Evolutionary conservation across 2,888 invertebrate genomes (phyloP).

Genomic region (Helicoverpa assulta): DNA sequence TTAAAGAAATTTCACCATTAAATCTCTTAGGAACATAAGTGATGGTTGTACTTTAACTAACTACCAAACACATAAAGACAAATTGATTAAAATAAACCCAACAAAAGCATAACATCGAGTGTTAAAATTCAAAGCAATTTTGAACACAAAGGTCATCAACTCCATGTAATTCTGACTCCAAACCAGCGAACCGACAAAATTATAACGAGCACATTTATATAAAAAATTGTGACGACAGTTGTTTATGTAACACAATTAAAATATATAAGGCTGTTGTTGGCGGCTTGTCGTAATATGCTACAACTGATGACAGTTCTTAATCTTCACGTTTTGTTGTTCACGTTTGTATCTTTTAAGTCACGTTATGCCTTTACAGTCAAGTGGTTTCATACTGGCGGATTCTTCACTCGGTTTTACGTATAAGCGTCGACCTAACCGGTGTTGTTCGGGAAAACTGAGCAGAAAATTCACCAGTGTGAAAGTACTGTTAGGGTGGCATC

Average conservation of each 20-base stretch:
- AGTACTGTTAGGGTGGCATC: too few species aligned
- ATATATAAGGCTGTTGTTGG: slow-evolving; percentile 25
- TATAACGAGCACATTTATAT: slow-evolving; percentile 44
- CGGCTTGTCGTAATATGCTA: slow-evolving; percentile 18
- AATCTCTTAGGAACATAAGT: too few species aligned
- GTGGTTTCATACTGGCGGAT: too few species aligned
- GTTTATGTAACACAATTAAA: slow-evolving; percentile 44
- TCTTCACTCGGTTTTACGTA: too few species aligned
- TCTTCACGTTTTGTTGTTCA: slow-evolving; percentile 3
- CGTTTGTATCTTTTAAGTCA: background rate
- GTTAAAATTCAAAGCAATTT: slow-evolving; percentile 10
- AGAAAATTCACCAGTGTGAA: too few species aligned
- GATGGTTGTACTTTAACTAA: too few species aligned
- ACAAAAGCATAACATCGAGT: background rate
- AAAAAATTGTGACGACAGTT: slow-evolving; percentile 31
- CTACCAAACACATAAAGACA: too few species aligned
- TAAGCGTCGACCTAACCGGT: too few species aligned
- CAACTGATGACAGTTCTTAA: slow-evolving; percentile 22
- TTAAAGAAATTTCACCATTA: too few species aligned
- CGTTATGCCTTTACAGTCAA: background rate
- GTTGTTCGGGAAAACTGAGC: too few species aligned
- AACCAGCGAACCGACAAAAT: slow-evolving; percentile 36
- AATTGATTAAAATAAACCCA: background rate
- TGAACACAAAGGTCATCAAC: slow-evolving; percentile 7
- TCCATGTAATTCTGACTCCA: slow-evolving; percentile 37